Evolutionary conservation across 2,113 vertebrate species (phyloP).

Genomic region (Lipotes vexillifer): DNA sequence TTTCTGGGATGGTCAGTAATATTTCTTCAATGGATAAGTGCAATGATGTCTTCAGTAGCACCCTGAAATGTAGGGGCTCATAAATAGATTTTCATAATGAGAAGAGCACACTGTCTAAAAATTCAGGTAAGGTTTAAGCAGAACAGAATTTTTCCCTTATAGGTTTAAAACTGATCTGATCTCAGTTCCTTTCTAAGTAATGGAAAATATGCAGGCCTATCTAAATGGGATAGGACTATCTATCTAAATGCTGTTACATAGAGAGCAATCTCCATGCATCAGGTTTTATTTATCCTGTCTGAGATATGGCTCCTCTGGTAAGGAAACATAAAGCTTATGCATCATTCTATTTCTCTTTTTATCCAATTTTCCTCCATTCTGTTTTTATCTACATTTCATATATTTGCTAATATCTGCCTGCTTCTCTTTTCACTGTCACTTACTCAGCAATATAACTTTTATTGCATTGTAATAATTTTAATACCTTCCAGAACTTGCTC

Average conservation of each 20-base stretch:
- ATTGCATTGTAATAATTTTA: conserved; percentile 51
- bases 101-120: background rate
- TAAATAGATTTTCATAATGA: background rate
- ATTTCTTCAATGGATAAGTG: background rate
- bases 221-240: background rate
- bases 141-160: background rate
- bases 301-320: background rate
- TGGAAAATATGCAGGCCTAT: conserved; percentile 22
- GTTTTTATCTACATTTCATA: conserved; percentile 34
- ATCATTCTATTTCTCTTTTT: conserved; percentile 3
- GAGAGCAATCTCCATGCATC: background rate
- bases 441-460: conserved; percentile 15
- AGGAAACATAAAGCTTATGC: background rate
- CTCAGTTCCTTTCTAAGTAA: conserved; percentile 22
- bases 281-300: conserved; percentile 26
- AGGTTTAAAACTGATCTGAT: conserved; percentile 21
- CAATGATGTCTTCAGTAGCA: background rate
- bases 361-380: conserved; percentile 1
- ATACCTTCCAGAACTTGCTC: background rate
- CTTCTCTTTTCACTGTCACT: conserved; percentile 27
- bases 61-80: background rate
- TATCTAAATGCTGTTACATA: background rate
- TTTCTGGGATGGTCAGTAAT: background rate
- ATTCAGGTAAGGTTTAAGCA: background rate
- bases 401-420: conserved; percentile 22